Base-by-base conservation (phyloP, 2,797 vertebrate genomes). In the Sebastes ruberrimus region DNA sequence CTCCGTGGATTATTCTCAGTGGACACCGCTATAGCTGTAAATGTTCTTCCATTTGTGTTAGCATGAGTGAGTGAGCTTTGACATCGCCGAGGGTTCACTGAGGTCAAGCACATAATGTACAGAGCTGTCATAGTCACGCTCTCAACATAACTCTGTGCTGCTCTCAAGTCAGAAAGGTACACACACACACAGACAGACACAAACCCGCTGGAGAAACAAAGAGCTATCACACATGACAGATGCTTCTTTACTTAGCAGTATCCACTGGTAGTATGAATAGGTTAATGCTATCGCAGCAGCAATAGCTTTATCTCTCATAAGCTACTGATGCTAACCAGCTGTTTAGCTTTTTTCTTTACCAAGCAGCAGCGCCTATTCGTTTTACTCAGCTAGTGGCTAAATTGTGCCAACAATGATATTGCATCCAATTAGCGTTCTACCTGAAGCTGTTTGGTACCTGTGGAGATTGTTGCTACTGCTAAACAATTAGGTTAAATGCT, bases 101-200 rank as follows among this genome's bases (percentile, higher is more conserved):
- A 98, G 97, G 97, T 97, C 98, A 97, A 96, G 95, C 97, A 97
- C 97, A 97, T 93, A 96, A 96, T 96, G 97, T 98, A 97, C 97
- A 94, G 97, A 98, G 98, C 97, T 93, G 94, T 97, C 95, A 95
- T 94, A 92, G 87, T 96, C 95, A 98, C 95, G 96, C 98, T 97
- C 97, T 95, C 87, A 83, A 95, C 90, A 96, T 97, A 96, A 97
- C 96, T 96, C 96, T 97, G 96, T 97, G 97, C 91, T 97, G 97
- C 98, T 97, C 97, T 98, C 98, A 97, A 96, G 75, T 89, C 73
- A 32, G 57, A 59, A 89, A 81, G 74, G 52, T 53, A 64, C 35
- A 80, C 38, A 28, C 74, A 74, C 23, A 49, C 71, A 1, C 53
- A 53, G 49, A 66, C 13, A 25, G 3, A 23, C n/a, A 11, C 59